Evolutionary conservation across 2,113 vertebrate species (phyloP).

Genomic region (Cyanoliseus patagonus): DNA sequence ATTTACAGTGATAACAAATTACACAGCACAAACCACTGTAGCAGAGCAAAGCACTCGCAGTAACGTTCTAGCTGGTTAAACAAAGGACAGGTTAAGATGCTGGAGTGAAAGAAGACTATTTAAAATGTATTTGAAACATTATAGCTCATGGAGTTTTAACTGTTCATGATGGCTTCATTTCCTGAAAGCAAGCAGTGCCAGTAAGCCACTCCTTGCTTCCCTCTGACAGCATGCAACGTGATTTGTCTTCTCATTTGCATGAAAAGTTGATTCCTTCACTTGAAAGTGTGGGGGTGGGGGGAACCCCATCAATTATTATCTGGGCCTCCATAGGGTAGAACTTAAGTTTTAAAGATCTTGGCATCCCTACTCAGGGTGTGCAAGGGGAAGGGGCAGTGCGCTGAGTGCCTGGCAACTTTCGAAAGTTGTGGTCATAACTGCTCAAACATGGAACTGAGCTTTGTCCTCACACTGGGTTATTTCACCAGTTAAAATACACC

Average conservation of each 20-base stretch:
- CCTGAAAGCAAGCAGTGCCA: not conserved
- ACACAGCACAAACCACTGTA: not conserved
- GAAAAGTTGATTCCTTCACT: not conserved
- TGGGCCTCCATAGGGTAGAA: not conserved
- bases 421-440: rapidly evolving
- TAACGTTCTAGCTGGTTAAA: not conserved
- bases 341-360: not conserved
- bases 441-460: rapidly evolving
- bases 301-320: not conserved
- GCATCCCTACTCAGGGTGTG: not conserved
- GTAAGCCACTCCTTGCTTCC: not conserved
- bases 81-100: not conserved
- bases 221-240: not conserved
- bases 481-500: not conserved
- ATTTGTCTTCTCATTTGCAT: not conserved
- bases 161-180: not conserved
- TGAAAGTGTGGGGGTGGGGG: not conserved
- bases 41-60: not conserved
- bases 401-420: rapidly evolving
- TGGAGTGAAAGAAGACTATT: not conserved
- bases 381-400: too few relatives aligned
- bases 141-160: not conserved
- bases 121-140: not conserved
- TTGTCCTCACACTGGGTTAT: not conserved
- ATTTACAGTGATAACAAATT: not conserved